These are phyloP conservation scores for Brachyistius frenatus DNA, from an alignment of 2,113 vertebrate genomes.

Conservation along the genomic window DNA sequence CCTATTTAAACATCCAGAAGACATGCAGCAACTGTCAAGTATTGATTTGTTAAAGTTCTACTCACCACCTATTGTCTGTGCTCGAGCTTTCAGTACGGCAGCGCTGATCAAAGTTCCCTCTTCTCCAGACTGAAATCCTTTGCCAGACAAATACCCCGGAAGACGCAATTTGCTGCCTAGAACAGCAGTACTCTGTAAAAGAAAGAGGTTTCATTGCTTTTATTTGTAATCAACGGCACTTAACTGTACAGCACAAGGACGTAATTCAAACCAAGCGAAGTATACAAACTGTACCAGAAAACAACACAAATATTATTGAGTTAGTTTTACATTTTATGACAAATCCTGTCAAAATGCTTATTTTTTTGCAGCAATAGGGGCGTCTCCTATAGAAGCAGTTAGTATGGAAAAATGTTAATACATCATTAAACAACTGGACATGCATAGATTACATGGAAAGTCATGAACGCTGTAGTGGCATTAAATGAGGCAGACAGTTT, in stretches of 20 bases:
- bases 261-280: neutral
- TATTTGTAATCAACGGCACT: neutral
- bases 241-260: neutral
- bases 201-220: conserved; percentile 1
- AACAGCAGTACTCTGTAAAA: conserved; percentile 89
- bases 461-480: neutral
- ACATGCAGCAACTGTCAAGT: neutral
- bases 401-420: conserved; percentile 18
- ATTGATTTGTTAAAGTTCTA: neutral
- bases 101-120: conserved; percentile 91
- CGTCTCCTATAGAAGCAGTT: conserved; percentile 17
- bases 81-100: conserved; percentile 91
- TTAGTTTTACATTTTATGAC: conserved; percentile 3
- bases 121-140: conserved; percentile 94
- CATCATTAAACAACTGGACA: conserved; percentile 18
- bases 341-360: neutral
- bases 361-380: neutral
- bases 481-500: conserved; percentile 19
- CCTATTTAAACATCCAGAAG: neutral
- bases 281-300: neutral
- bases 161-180: conserved; percentile 96
- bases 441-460: conserved; percentile 26
- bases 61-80: conserved; percentile 89
- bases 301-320: neutral
- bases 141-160: conserved; percentile 96